Percentiles rank a stretch among this genome's conserved stretches.
Conservation (phyloP, 2,888 invertebrate genomes). For the Diplazon laetatorius region DNA sequence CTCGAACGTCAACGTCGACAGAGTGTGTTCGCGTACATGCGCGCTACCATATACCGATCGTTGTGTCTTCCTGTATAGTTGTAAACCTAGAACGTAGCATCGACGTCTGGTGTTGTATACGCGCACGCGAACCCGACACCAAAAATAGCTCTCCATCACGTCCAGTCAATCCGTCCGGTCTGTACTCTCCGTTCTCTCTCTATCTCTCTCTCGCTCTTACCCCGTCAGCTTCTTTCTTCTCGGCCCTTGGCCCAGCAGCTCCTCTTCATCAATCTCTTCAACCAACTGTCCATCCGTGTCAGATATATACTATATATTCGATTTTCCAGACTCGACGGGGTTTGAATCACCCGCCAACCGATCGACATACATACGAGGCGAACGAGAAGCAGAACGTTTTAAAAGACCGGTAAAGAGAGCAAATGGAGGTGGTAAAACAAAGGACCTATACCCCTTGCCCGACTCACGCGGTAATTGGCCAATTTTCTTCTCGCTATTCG, state of each 20-base stretch:
- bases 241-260: conserved; percentile 11
- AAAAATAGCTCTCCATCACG: conserved; percentile 57
- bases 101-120: conserved; percentile 22
- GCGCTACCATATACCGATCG: conserved; percentile 17
- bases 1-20: conserved; percentile 29
- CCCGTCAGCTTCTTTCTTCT: conserved; percentile 16
- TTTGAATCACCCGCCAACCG: too few relatives aligned
- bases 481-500: conserved; percentile 65
- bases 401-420: conserved; percentile 34
- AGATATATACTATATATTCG: conserved; percentile 52
- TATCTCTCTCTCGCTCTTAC: conserved; percentile 15
- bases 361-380: conserved; percentile 43
- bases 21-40: conserved; percentile 18
- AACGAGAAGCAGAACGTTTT: conserved; percentile 27
- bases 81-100: conserved; percentile 38
- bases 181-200: conserved; percentile 17
- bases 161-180: conserved; percentile 31
- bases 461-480: conserved; percentile 71
- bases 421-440: conserved; percentile 68
- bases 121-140: conserved; percentile 39
- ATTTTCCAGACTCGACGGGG: conserved; percentile 4
- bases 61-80: conserved; percentile 24
- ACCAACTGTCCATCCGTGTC: conserved; percentile 22
- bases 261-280: conserved; percentile 7
- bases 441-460: conserved; percentile 67